Conservation (phyloP, 2,888 invertebrate genomes). For the Monochamus alternatus region DNA sequence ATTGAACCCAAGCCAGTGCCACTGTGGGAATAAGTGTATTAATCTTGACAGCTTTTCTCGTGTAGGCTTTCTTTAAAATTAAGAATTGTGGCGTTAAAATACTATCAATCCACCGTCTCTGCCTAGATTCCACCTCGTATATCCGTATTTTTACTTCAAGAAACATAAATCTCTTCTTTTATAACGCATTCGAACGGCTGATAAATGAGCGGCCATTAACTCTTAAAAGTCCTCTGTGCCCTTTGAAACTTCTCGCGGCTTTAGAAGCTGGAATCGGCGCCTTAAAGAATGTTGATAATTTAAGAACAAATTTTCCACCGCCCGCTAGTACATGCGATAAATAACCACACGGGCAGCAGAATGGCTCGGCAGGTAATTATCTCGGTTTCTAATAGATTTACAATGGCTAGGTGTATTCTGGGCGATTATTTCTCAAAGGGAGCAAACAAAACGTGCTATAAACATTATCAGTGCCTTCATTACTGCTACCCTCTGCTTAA, state of each 20-base stretch:
- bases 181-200: constrained; percentile 7
- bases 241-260: background rate
- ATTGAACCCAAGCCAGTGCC: no score
- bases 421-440: constrained; percentile 18
- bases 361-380: constrained; percentile 26
- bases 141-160: background rate
- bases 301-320: constrained; percentile 27
- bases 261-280: background rate
- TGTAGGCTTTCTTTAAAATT: no score
- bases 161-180: background rate
- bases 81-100: no score
- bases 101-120: no score
- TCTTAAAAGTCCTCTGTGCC: constrained; percentile 9
- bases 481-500: no score
- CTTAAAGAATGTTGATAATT: constrained; percentile 24
- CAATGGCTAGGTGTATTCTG: constrained; percentile 22
- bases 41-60: no score
- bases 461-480: background rate
- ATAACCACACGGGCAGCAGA: constrained; percentile 21
- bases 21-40: no score
- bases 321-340: constrained; percentile 3
- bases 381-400: constrained; percentile 32
- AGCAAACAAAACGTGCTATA: constrained; percentile 19
- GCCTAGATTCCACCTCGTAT: no score
- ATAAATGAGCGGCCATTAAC: constrained; percentile 18